Percentiles rank a stretch among this genome's conserved stretches.
Evolutionary conservation across 2,888 invertebrate genomes (phyloP).

Genomic region (Amiota communis): DNA sequence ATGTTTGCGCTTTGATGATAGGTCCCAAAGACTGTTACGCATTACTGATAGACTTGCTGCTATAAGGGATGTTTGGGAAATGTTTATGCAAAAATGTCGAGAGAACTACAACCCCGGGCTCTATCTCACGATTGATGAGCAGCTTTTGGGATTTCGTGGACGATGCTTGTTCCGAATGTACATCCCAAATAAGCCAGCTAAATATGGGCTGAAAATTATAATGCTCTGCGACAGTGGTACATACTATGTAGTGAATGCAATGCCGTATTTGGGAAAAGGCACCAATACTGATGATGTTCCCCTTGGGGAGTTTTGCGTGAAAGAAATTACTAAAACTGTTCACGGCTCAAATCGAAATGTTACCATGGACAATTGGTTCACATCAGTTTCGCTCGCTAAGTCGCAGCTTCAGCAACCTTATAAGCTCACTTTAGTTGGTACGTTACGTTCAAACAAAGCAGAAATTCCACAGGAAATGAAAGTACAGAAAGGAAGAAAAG

Average conservation of each 20-base stretch:
- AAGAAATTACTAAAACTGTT: no score
- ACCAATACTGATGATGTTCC: neutral
- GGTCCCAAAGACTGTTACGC: no score
- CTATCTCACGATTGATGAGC: conserved; percentile 31
- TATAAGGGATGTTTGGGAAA: no score
- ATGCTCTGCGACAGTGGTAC: conserved; percentile 35
- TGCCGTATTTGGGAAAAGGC: conserved; percentile 34
- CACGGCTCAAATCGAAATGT: conserved; percentile 42
- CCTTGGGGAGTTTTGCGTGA: neutral
- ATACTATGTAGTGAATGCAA: conserved; percentile 34
- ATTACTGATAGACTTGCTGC: no score
- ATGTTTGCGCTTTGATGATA: no score
- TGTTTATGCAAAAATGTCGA: conserved; percentile 35
- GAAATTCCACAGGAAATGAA: no score
- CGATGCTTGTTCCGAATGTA: conserved; percentile 33
- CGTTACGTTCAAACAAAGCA: no score
- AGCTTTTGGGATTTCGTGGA: conserved; percentile 33
- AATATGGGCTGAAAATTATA: conserved; percentile 34
- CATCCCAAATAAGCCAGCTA: conserved; percentile 39
- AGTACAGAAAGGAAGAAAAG: no score
- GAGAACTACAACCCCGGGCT: conserved; percentile 30
- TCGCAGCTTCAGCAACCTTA: conserved; percentile 57
- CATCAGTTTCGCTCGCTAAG: conserved; percentile 60
- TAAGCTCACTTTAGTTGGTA: conserved; percentile 46
- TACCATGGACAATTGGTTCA: conserved; percentile 66